Evolutionary conservation across 2,888 invertebrate species (phyloP), one percentile per base, ranked within the genome.

Genomic region (Neelides folsomi): DNA sequence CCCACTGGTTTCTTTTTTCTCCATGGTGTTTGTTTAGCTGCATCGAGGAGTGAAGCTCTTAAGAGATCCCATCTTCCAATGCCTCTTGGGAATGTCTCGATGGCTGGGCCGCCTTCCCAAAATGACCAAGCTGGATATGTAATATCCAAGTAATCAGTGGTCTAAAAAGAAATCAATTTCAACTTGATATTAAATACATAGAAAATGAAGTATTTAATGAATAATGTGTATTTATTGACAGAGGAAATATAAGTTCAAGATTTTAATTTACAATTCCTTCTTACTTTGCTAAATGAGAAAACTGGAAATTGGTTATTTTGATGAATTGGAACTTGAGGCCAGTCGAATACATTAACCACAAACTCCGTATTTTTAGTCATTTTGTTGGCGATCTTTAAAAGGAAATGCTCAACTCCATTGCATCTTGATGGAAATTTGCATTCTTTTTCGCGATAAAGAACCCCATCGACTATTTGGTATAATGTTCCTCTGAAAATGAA

Each of bases 71-170:
- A 97, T 40, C 92, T 76, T 0, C 94, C 95, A 58, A 95, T 79
- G 16, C 95, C 95, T 49, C 80, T 83, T 0, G 95, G 95, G 72
- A 94, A 93, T 9, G 93, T 73, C 37, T 83, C 80, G 63, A 95
- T 94, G 1, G 95, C 94, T 12, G 97, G 97, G 0, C 97, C 97
- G 20, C 95, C 95, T 72, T 90, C 90, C 93, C 94, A 93, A 71
- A 97, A 97, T 39, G 90, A 83, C 95, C 95, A 97, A 0, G 94
- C 87, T 1, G 95, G 95, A 69, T 86, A 88, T 2, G 20, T 86
- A 56, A 97, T 89, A 68, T 97, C 97, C 69, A 77, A 76, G 71
- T 88, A 86, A 36, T 87, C 81, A 40, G 70, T 67, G 0, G 85
- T 83, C 82, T 76, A 58, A 20, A 37, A n/a, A 13, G 13, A 49